Evolutionary conservation across 2,888 invertebrate genomes (phyloP), one percentile per base, ranked within the genome.

Genomic region (Noctua fimbriata): DNA sequence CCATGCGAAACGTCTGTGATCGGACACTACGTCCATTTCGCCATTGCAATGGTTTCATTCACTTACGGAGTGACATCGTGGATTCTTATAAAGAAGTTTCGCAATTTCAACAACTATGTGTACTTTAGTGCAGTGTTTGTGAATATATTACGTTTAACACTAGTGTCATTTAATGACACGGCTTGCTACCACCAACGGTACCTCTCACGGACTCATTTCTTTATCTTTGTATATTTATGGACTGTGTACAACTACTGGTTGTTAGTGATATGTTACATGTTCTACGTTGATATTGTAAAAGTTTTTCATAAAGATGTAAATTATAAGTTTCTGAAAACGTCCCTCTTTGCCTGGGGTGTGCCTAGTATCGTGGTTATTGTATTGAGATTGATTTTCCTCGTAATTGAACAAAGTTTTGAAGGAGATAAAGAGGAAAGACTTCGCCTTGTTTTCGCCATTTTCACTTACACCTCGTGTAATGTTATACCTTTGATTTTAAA

Each of bases 211-310:
- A 24, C 18, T 3, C n/a, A 44, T 67, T 67, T 67, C 16, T 67
- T 67, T 5, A 7, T 21, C 36, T 76, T 76, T 12, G 3, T 74
- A 3, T 79, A 79, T 36, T 41, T 79, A 2, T 32, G 58, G 9
- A 49, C 71, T 2, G 79, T 49, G 36, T 69, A 78, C 6, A 78
- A 79, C 66, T 78, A 28, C 67, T 79, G 79, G 79, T 41, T 78
- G 18, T 28, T 79, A 10, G 66, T 71, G 0, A 78, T 79, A 32
- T 79, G 78, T 67, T 79, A 71, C 5, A 79, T 66, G 70, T 78
- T 79, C 41, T 79, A 79, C 49, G 41, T 58, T 47, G 66, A 78
- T 41, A 71, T 78, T 58, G 79, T 79, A 6, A 79, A 79, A 71
- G 79, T 79, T 36, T 79, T 79, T 66, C 70, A 71, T 58, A 66